Conservation (phyloP, 2,797 vertebrate species). For the Scolopax bukidnonensis region DNA sequence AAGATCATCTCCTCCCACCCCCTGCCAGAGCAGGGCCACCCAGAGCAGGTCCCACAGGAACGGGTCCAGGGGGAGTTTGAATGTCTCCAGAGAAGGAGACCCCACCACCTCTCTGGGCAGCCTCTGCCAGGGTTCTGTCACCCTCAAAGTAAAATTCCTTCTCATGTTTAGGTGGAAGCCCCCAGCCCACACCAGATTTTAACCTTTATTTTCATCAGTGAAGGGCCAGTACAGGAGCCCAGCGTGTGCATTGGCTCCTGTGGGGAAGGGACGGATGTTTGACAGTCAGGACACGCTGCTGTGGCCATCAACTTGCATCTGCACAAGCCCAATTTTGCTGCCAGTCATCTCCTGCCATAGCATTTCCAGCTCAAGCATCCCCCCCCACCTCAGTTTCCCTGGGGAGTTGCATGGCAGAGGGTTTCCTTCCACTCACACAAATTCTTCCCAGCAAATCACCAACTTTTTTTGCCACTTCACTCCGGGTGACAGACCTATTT, state of each 20-base stretch:
- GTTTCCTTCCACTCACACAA: background rate
- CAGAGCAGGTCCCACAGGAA: too few species aligned
- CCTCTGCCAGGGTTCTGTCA: too few species aligned
- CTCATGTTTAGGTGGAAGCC: too few species aligned
- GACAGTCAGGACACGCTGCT: background rate
- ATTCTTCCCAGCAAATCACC: background rate
- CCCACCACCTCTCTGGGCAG: too few species aligned
- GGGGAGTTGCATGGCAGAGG: fast-evolving
- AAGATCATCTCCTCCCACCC: too few species aligned
- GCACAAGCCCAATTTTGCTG: background rate
- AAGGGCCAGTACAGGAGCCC: fast-evolving
- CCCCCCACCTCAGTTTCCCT: background rate
- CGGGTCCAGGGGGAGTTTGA: too few species aligned
- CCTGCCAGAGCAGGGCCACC: too few species aligned
- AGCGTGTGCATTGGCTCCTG: fast-evolving
- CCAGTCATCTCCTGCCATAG: background rate
- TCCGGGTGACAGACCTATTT: background rate
- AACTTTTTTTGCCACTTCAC: background rate
- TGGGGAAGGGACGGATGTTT: background rate
- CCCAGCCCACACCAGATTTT: background rate
- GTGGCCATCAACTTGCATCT: background rate
- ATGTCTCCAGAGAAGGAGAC: too few species aligned
- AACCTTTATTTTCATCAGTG: background rate
- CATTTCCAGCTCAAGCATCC: background rate
- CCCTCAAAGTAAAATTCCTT: too few species aligned